Base-by-base conservation (phyloP, 2,797 vertebrate species). In the Podargus strigoides region DNA sequence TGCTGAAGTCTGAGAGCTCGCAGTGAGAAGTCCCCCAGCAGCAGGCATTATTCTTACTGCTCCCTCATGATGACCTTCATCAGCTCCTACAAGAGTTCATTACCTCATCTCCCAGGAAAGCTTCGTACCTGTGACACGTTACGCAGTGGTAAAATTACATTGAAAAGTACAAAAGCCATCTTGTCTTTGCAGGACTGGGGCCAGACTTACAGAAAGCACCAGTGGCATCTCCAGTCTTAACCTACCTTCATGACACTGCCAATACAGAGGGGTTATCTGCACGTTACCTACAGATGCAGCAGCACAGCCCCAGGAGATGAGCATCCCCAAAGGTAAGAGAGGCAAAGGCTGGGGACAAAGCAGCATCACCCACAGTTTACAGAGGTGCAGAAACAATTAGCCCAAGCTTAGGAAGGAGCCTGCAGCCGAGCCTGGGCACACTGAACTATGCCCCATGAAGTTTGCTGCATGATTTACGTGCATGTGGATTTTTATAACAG, bases 1-100 rank as follows among this genome's bases (percentile, higher is more conserved):
- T 37, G 42, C 82, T 85, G 84, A 78, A 85, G 89, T 83, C 87
- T 95, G 92, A 95, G 82, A 21, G 79, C 69, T 93, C 78, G 64
- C 4, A 2, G 68, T 78, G 79, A 95, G 94, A 89, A 89, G 68
- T n/a, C 36, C 92, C 93, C 87, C 76, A 72, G 75, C 5, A 1
- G 53, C 4, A 81, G 79, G 92, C 87, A 78, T 92, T 67, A 79
- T 67, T 93, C 87, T 75, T 77, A 44, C 56, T 66, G 26, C 64
- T 91, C 46, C 74, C 85, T 92, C 73, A 44, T 47, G 53, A 27
- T 81, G 90, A 90, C 85, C 90, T 92, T 92, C 88, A 59, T 91
- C 94, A 94, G 66, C 47, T 89, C 85, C 76, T 62, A 72, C 47
- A 15, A 21, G 44, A 81, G 42, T 85, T 75, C 76, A 62, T 94